Percentiles rank a stretch among this genome's conserved stretches.
phyloP scores from a whole-genome alignment of 2,797 vertebrate species.

The Manis crassicaudata region DNA sequence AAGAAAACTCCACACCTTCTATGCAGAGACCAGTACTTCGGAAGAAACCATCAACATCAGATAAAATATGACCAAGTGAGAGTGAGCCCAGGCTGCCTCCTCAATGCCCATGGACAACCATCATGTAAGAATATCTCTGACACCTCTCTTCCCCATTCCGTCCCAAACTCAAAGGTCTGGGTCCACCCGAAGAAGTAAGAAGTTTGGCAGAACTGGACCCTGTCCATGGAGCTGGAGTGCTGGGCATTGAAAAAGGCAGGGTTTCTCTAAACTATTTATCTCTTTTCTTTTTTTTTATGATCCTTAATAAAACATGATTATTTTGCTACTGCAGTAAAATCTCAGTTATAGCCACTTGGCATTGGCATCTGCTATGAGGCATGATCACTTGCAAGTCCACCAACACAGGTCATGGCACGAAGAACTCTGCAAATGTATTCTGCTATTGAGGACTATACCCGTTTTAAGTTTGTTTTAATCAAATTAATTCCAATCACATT shows the following conservation, averaged over 20 bases:
- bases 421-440: neutral
- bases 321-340: neutral
- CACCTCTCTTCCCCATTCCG: no score
- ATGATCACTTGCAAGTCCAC: neutral
- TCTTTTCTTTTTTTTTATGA: neutral
- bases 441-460: neutral
- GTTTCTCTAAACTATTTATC: neutral
- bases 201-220: no score
- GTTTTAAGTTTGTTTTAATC: constrained; percentile 50
- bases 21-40: fast-evolving
- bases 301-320: neutral
- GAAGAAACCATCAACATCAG: neutral
- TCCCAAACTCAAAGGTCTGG: neutral
- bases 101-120: neutral
- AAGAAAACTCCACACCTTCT: neutral
- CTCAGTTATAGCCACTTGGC: neutral
- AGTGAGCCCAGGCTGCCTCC: neutral
- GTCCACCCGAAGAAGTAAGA: neutral
- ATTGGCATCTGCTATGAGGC: neutral
- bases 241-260: neutral
- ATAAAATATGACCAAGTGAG: neutral
- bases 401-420: neutral
- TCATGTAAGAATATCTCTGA: neutral
- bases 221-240: neutral
- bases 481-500: constrained; percentile 55